These are phyloP conservation scores for Tetrao urogallus DNA, from an alignment of 2,113 vertebrate genomes.

Conservation along the genomic window DNA sequence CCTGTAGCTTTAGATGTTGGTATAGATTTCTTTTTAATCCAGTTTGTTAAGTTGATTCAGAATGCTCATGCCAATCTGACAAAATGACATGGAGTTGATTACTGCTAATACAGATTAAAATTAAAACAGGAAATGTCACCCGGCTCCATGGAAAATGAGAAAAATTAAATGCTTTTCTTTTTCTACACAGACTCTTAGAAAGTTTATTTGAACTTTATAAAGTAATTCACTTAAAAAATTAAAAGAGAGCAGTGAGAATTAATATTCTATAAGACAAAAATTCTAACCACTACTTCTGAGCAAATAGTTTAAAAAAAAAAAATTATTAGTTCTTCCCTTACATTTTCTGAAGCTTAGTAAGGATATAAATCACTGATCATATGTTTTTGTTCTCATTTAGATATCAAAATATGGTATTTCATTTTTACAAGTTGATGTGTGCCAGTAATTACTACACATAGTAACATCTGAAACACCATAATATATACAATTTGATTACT, in stretches of 20 bases:
- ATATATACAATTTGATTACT: not conserved
- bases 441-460: not conserved
- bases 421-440: not conserved
- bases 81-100: not conserved
- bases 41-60: not conserved
- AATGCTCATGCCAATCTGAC: not conserved
- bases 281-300: not conserved
- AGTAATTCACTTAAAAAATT: not conserved
- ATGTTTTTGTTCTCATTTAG: not conserved
- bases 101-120: not conserved
- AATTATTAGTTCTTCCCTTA: not conserved
- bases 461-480: not conserved
- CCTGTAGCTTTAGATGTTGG: not conserved
- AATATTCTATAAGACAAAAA: not conserved
- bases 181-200: not conserved
- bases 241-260: not conserved
- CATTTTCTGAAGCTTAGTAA: not conserved
- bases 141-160: not conserved
- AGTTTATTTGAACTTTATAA: not conserved
- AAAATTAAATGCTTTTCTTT: not conserved
- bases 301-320: not conserved
- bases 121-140: not conserved
- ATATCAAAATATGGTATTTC: not conserved
- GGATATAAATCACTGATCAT: not conserved
- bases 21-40: not conserved